Conservation (phyloP, 2,113 vertebrate species). For the Corythoichthys haematopterus region DNA sequence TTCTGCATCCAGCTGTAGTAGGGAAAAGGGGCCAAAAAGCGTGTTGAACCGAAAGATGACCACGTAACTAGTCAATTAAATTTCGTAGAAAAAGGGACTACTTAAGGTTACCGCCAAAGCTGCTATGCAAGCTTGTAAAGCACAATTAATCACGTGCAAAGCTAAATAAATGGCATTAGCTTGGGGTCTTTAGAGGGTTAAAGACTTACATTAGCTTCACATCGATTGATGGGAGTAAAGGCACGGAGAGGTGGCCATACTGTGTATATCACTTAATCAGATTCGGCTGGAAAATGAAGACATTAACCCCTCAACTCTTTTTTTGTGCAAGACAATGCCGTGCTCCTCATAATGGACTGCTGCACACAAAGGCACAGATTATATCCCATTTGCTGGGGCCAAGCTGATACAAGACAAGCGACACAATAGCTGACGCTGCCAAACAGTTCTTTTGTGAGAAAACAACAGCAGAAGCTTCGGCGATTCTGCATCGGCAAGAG, state of each 20-base stretch:
- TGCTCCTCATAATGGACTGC: constrained; percentile 32
- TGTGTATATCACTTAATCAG: constrained; percentile 51
- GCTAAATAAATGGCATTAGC: constrained; percentile 50
- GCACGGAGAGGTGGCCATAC: not conserved
- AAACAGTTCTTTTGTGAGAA: constrained; percentile 52
- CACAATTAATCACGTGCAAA: constrained; percentile 35
- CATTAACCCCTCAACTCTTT: constrained; percentile 48
- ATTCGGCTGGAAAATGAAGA: constrained; percentile 43
- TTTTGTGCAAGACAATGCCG: constrained; percentile 40
- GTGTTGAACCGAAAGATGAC: constrained; percentile 38
- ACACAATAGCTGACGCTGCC: constrained; percentile 49
- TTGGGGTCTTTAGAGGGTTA: constrained; percentile 54
- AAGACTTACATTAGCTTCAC: constrained; percentile 55
- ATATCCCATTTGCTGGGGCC: constrained; percentile 41
- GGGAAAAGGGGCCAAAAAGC: constrained; percentile 11
- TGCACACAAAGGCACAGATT: constrained; percentile 30
- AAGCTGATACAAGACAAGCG: constrained; percentile 43
- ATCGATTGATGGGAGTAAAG: constrained; percentile 34
- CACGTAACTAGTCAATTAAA: constrained; percentile 40
- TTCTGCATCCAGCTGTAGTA: constrained; percentile 7
- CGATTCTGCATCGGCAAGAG: constrained; percentile 41
- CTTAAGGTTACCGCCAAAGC: constrained; percentile 30
- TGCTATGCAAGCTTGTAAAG: constrained; percentile 30
- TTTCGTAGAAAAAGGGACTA: constrained; percentile 21
- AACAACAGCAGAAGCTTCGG: constrained; percentile 25